These are phyloP conservation scores for Plagodis dolabraria DNA, from an alignment of 2,888 invertebrate genomes.

Conservation along the genomic window DNA sequence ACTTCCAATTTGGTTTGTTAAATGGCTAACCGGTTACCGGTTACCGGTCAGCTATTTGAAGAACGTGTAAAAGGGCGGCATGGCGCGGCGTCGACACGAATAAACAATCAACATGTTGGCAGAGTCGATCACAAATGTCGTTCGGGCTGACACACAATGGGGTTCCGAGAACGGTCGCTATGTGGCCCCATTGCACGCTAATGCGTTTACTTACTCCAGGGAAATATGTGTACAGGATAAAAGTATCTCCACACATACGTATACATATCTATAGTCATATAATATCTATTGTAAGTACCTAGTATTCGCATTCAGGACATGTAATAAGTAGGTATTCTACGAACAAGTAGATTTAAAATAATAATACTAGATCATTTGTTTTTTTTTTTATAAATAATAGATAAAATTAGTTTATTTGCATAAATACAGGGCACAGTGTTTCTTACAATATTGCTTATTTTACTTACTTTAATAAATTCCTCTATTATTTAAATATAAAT, in stretches of 20 bases:
- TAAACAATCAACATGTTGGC: constrained; percentile 57
- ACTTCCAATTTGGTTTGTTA: too few relatives aligned
- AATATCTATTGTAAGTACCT: too few relatives aligned
- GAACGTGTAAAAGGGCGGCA: constrained; percentile 36
- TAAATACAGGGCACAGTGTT: too few relatives aligned
- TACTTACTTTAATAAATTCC: too few relatives aligned
- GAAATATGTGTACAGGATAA: constrained; percentile 27
- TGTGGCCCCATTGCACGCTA: constrained; percentile 62
- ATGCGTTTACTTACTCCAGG: constrained; percentile 55
- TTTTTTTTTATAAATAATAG: too few relatives aligned
- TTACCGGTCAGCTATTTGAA: constrained; percentile 28
- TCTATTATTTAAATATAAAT: too few relatives aligned
- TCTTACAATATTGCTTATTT: too few relatives aligned
- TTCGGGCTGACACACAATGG: constrained; percentile 58
- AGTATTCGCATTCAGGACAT: too few relatives aligned
- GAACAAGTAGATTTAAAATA: too few relatives aligned
- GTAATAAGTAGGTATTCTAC: too few relatives aligned
- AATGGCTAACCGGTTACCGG: constrained; percentile 8
- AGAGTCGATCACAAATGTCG: constrained; percentile 50
- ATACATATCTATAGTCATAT: not conserved
- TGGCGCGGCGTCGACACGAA: constrained; percentile 26
- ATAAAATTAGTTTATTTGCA: too few relatives aligned
- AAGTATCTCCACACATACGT: constrained; percentile 17
- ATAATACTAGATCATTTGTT: too few relatives aligned
- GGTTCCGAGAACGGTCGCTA: constrained; percentile 55